These are phyloP conservation scores for Xenentodon cancila DNA, from an alignment of 2,797 vertebrate genomes.

Conservation along the genomic window DNA sequence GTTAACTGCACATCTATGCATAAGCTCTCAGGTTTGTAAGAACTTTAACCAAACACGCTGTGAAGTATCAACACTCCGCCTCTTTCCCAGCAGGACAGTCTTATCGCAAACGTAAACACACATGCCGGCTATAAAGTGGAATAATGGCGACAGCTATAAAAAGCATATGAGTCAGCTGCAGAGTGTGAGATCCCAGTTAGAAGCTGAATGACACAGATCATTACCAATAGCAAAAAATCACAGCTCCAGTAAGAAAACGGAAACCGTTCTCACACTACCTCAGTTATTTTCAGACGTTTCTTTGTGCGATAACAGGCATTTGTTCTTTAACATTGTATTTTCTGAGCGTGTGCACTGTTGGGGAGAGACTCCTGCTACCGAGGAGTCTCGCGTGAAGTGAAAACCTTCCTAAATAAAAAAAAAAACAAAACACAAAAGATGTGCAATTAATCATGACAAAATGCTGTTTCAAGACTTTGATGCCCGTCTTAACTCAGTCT, in stretches of 20 bases:
- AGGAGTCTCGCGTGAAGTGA: neutral
- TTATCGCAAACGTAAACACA: slow-evolving; percentile 29
- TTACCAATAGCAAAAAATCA: slow-evolving; percentile 66
- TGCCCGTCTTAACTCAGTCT: slow-evolving; percentile 24
- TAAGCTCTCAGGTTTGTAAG: slow-evolving; percentile 31
- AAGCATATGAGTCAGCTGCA: slow-evolving; percentile 73
- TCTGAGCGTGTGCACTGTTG: slow-evolving; percentile 29
- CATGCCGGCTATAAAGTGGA: slow-evolving; percentile 49
- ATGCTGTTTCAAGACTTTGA: slow-evolving; percentile 42
- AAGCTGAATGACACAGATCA: slow-evolving; percentile 74
- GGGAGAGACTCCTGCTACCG: neutral
- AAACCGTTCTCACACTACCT: slow-evolving; percentile 49
- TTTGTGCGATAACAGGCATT: slow-evolving; percentile 6
- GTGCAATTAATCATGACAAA: slow-evolving; percentile 4
- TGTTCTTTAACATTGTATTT: slow-evolving; percentile 8
- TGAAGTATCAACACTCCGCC: slow-evolving; percentile 41
- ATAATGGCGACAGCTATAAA: slow-evolving; percentile 70
- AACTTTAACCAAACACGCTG: slow-evolving; percentile 33
- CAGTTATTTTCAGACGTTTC: slow-evolving; percentile 44
- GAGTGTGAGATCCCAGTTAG: slow-evolving; percentile 70
- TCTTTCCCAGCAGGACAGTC: slow-evolving; percentile 37
- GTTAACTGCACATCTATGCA: slow-evolving; percentile 20
- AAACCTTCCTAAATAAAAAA: slow-evolving; percentile 1
- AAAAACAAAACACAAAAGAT: slow-evolving; percentile 8
- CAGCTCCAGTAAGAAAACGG: slow-evolving; percentile 35